Conservation (phyloP, 2,888 invertebrate species). For the Caradrina clavipalpis region DNA sequence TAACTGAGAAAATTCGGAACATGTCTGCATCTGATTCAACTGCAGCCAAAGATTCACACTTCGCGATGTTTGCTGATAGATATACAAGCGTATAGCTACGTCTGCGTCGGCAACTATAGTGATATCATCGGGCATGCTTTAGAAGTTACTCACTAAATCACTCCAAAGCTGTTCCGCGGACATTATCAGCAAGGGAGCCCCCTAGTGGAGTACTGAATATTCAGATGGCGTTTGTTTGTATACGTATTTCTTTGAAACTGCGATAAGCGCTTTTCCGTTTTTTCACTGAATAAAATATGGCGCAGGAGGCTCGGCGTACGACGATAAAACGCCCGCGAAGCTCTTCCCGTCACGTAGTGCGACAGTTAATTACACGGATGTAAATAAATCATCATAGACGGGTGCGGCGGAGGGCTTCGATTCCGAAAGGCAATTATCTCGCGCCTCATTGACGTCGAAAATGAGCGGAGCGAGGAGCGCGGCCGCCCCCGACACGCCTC, state of each 20-base stretch:
- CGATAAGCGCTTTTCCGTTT: conserved; percentile 86
- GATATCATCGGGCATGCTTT: conserved; percentile 75
- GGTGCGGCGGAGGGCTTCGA: conserved; percentile 87
- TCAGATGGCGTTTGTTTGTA: conserved; percentile 88
- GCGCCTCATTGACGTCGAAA: conserved; percentile 89
- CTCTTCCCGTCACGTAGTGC: conserved; percentile 90
- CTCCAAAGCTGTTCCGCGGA: conserved; percentile 80
- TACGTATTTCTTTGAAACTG: conserved; percentile 85
- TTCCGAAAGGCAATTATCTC: conserved; percentile 89
- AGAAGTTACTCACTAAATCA: conserved; percentile 83
- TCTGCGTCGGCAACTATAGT: conserved; percentile 61
- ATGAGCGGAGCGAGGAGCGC: conserved; percentile 79
- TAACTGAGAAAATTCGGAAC: conserved; percentile 85
- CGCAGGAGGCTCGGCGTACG: conserved; percentile 80
- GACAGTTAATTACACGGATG: conserved; percentile 91
- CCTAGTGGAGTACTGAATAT: conserved; percentile 85
- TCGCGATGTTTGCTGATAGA: conserved; percentile 59
- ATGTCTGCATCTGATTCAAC: conserved; percentile 79
- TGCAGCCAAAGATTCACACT: conserved; percentile 70
- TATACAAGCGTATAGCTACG: conserved; percentile 21
- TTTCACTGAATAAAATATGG: conserved; percentile 87
- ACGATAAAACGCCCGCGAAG: conserved; percentile 87
- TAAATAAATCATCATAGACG: conserved; percentile 91
- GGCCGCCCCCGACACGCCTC: conserved; percentile 74
- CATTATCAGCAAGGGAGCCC: conserved; percentile 84